Evolutionary conservation across 2,888 invertebrate species (phyloP), one percentile per base, ranked within the genome.

Genomic region (Glyphotaelius pellucidus): DNA sequence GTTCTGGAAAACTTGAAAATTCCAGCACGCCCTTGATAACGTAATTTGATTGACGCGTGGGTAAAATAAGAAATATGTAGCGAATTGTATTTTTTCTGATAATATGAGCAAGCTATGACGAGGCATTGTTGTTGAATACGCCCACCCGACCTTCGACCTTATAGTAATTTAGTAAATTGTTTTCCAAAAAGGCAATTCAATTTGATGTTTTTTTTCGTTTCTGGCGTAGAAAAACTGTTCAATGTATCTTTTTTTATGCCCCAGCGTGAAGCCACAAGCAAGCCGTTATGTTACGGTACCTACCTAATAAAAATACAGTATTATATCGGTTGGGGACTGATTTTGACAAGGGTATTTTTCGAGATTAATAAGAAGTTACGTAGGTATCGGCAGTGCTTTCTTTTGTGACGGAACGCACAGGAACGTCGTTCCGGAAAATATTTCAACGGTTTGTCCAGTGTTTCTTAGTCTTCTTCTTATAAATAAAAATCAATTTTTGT

Each of bases 331-430:
- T 32, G 30, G 31, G 5, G 81, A 81, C 14, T 81, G 81, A 32
- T 81, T 81, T 81, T 81, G 81, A 81, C 81, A 31, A 81, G 81
- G 81, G 81, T 81, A 19, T 81, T 32, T 81, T 81, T 30, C 5
- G 32, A 67, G 32, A 32, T 81, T 32, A 81, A 81, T 81, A 67
- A 67, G 67, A n/a, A 67, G 52, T 52, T 19, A 52, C 14, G 52
- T 4, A 67, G 25, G 67, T 67, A 67, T 67, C 7, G 67, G n/a
- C 67, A 67, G 67, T 67, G 1, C 25, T 25, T 19, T 67, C 38
- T 67, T 67, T 12, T 67, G 67, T 25, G 67, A 25, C 1, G 67
- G 25, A 25, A 67, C 9, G 67, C 25, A 25, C 67, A 25, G 67
- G 25, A 67, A 52, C 19, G 52, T 0, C 19, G 15, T 67, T 67